Evolutionary conservation across 2,888 invertebrate genomes (phyloP), one percentile per base, ranked within the genome.

Genomic region (Chrysomela aeneicollis): DNA sequence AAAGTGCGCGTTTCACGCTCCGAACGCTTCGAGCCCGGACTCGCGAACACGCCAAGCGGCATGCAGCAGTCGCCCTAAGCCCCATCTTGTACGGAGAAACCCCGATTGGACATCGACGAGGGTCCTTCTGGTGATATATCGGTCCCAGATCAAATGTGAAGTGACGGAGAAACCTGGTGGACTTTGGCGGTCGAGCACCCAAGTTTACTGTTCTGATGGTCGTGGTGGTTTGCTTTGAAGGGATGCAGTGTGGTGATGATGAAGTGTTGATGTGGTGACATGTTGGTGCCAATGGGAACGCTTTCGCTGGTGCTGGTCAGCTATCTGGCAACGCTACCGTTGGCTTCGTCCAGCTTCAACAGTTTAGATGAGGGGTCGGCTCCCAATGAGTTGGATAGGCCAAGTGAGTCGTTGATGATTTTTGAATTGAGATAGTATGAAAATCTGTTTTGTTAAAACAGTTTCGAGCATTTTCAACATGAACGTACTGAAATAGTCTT

Each of bases 321-420:
- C 70, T 79, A 77, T 63, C 71, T 77, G 72, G 70, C 76, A 64
- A 66, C 85, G 72, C 82, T 83, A 67, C 84, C 85, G 49, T 74
- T 83, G 60, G 85, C 84, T 71, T 82, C 81, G 59, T 83, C 71
- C 78, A 84, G 70, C 22, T 86, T 87, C 73, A 79, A 76, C 70
- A 79, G 76, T 70, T 84, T 86, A 6, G 87, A 87, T 75, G 87
- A 87, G 9, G 86, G 87, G 64, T 85, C 87, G 66, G 85, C 86
- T 71, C 83, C 87, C 42, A 87, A 87, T 78, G 88, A 88, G 79
- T 82, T 88, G 71, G 87, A 88, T 81, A 87, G 86, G 76, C 88
- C 87, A 85, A 87, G 88, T 87, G 72, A 83, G 81, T 53, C 2
- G 5, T 10, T 50, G 8, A 0, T 15, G 26, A 26, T 26, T 26